Base-by-base conservation (phyloP, 2,797 vertebrate species). In the Tinamus major region DNA sequence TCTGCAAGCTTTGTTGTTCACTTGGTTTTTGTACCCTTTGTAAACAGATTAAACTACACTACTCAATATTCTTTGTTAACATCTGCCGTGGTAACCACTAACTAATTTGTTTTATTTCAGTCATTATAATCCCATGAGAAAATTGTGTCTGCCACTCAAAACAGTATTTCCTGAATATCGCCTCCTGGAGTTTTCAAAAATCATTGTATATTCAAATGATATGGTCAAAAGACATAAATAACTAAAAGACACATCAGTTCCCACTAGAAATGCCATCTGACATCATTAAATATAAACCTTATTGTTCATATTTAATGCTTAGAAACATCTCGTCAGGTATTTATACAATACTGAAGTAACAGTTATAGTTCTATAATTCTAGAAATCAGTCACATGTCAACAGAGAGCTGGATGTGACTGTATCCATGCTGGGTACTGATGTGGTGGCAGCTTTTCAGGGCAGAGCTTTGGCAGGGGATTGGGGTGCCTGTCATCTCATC, bases 221-320 rank as follows among this genome's bases (percentile, higher is more conserved):
- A 85, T 62, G 78, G 10, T 72, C 69, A 84, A 35, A 88, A 79
- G 17, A 44, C 79, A n/a, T 87, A 72, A 91, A 89, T 85, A 87
- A 80, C 91, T 89, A 64, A 93, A 33, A 58, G 17, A 20, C 9
- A 65, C 33, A 51, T 35, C 67, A 61, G 8, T 83, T 95, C 91
- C 29, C 20, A 83, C 70, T 59, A 88, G 49, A 26, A 87, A 78
- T 76, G 26, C 39, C 63, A 70, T 46, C 70, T 91, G 59, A 83
- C 35, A 80, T 75, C 29, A 68, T 78, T 13, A 82, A 20, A 87
- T 35, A 85, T 18, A 69, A 75, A 51, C 33, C 39, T 72, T 83
- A 67, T 67, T 86, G 31, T 91, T 48, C 74, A 37, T 76, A 51
- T 59, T 86, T 70, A 79, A 90, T 69, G 42, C 48, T 77, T 84